phyloP scores from a whole-genome alignment of 2,888 invertebrate species.

The Margaritifera margaritifera region DNA sequence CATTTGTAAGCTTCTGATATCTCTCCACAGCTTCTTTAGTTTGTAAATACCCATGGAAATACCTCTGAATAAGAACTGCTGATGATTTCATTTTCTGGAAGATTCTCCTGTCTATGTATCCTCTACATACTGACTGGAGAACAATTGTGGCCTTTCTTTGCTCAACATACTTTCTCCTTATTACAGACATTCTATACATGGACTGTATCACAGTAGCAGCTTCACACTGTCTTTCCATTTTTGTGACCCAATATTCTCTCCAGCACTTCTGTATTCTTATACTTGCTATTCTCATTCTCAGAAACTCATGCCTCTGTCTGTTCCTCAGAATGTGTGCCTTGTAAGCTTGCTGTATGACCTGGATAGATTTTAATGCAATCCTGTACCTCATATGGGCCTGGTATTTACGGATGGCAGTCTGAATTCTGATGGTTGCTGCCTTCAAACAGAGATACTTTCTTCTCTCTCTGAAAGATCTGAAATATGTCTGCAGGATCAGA shows the following conservation, averaged over 20 bases:
- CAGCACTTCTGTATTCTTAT: slow-evolving; percentile 34
- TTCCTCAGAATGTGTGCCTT: slow-evolving; percentile 17
- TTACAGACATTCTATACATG: slow-evolving; percentile 22
- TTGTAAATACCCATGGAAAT: slow-evolving; percentile 20
- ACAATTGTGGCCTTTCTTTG: slow-evolving; percentile 24
- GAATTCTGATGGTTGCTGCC: slow-evolving; percentile 6
- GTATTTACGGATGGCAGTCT: too few species aligned
- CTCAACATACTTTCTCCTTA: slow-evolving; percentile 14
- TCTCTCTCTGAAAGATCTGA: slow-evolving; percentile 17
- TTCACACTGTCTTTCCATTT: slow-evolving; percentile 1
- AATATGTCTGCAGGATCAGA: slow-evolving; percentile 23
- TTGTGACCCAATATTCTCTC: slow-evolving; percentile 15
- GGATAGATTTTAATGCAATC: not conserved
- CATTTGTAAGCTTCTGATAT: slow-evolving; percentile 12
- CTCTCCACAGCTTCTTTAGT: slow-evolving; percentile 8
- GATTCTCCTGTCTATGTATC: slow-evolving; percentile 9
- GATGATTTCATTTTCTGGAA: slow-evolving; percentile 24
- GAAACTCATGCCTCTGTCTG: slow-evolving; percentile 2
- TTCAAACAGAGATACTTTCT: slow-evolving; percentile 14
- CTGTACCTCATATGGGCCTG: too few species aligned
- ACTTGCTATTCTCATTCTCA: slow-evolving; percentile 19
- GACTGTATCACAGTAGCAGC: slow-evolving; percentile 37
- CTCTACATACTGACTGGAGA: slow-evolving; percentile 28
- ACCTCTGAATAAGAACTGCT: slow-evolving; percentile 38
- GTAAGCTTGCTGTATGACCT: slow-evolving; percentile 31